Conservation (phyloP, 2,888 invertebrate species). For the Phaonia tiefii region DNA sequence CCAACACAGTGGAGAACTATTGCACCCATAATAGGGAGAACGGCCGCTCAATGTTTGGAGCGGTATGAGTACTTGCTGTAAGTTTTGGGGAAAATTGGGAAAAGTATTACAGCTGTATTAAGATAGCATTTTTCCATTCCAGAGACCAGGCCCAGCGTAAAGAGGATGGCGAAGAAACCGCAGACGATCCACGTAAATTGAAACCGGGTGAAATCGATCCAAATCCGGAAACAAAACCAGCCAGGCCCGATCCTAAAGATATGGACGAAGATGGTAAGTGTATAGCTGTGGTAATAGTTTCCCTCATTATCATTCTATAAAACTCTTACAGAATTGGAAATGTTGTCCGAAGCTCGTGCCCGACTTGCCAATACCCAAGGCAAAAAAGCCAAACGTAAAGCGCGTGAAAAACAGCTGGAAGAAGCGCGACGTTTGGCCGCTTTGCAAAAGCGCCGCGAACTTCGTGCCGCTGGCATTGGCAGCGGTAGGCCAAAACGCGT, state of each 20-base stretch:
- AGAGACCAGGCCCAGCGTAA: slow-evolving; percentile 98
- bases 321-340: slow-evolving; percentile 91
- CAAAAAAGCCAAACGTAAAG: slow-evolving; percentile 94
- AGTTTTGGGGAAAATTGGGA: slow-evolving; percentile 74
- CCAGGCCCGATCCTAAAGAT: slow-evolving; percentile 98
- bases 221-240: slow-evolving; percentile 99
- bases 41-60: slow-evolving; percentile 99
- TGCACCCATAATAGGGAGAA: slow-evolving; percentile 98
- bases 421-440: slow-evolving; percentile 98
- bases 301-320: no score
- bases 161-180: slow-evolving; percentile 95
- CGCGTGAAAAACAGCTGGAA: slow-evolving; percentile 98
- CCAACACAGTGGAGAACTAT: slow-evolving; percentile 99
- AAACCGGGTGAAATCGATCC: slow-evolving; percentile 99
- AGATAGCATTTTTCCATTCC: not conserved
- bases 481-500: slow-evolving; percentile 82
- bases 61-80: slow-evolving; percentile 97
- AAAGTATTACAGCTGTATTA: not conserved
- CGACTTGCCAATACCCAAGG: slow-evolving; percentile 99
- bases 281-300: no score
- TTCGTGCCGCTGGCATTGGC: slow-evolving; percentile 97
- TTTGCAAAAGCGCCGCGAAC: slow-evolving; percentile 97
- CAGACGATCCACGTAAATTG: slow-evolving; percentile 97
- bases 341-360: slow-evolving; percentile 99
- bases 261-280: slow-evolving; percentile 98